These are phyloP conservation scores for Rhinopomastus cyanomelas DNA, from an alignment of 2,113 vertebrate species.

Conservation along the genomic window DNA sequence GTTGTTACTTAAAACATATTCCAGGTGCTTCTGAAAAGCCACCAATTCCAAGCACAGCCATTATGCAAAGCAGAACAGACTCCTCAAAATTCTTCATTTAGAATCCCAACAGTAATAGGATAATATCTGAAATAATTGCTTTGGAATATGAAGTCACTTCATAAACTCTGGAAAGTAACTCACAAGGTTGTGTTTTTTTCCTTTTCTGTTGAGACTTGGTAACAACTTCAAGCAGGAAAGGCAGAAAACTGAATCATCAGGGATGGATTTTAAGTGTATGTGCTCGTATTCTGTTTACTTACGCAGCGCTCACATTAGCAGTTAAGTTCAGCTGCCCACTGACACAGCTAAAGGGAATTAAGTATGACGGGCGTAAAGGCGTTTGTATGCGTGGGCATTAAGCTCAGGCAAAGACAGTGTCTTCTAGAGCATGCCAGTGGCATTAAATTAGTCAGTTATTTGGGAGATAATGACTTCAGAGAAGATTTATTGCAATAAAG, in stretches of 20 bases:
- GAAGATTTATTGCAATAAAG: not conserved
- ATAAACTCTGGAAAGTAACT: not conserved
- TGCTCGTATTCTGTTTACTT: not conserved
- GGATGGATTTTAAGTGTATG: not conserved
- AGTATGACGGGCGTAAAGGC: not conserved
- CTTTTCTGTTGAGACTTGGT: too few species aligned
- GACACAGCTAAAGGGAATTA: not conserved
- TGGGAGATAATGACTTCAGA: not conserved
- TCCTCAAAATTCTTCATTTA: not conserved
- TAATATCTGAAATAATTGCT: not conserved
- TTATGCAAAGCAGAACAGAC: not conserved
- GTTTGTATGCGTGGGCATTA: not conserved
- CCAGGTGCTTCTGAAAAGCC: not conserved
- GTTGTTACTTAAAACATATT: not conserved
- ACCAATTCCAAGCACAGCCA: not conserved
- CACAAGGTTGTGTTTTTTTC: not conserved
- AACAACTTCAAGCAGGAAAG: too few species aligned
- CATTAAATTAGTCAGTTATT: not conserved
- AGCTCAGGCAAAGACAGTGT: not conserved
- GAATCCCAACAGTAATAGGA: not conserved
- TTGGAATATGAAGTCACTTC: not conserved
- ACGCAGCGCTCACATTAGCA: not conserved
- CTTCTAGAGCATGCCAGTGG: not conserved
- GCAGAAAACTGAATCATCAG: too few species aligned
- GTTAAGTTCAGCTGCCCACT: not conserved